These are phyloP conservation scores for Mylabris sibirica DNA, from an alignment of 2,888 invertebrate species.

Conservation along the genomic window DNA sequence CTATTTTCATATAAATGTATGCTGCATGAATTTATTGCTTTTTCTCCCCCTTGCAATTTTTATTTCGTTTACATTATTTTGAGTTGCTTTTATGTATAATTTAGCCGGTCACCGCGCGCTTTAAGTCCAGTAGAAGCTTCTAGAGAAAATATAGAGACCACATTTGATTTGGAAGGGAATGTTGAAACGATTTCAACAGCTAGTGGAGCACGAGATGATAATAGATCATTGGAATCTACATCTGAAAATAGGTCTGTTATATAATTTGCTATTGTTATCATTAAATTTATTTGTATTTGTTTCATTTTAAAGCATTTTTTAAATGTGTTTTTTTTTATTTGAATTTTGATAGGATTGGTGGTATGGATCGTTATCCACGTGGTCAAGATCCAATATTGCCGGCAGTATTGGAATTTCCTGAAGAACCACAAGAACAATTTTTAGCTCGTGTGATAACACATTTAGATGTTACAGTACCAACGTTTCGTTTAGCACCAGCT, in stretches of 20 bases:
- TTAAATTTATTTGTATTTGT: not conserved
- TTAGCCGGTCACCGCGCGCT: slow-evolving; percentile 59
- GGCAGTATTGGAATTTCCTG: slow-evolving; percentile 93
- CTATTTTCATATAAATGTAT: slow-evolving; percentile 7
- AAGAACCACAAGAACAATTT: slow-evolving; percentile 93
- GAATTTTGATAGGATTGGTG: slow-evolving; percentile 50
- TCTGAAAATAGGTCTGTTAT: slow-evolving; percentile 79
- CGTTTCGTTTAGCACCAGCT: slow-evolving; percentile 96
- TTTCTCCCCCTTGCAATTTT: slow-evolving; percentile 26
- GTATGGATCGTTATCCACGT: slow-evolving; percentile 66
- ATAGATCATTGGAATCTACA: slow-evolving; percentile 70
- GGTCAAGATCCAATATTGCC: slow-evolving; percentile 92
- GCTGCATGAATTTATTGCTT: slow-evolving; percentile 18
- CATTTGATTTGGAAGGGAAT: slow-evolving; percentile 90
- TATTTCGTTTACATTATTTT: slow-evolving; percentile 37
- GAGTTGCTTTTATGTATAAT: slow-evolving; percentile 37
- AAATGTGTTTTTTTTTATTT: slow-evolving; percentile 24
- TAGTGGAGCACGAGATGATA: slow-evolving; percentile 76
- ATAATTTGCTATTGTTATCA: slow-evolving; percentile 24
- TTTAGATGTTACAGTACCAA: slow-evolving; percentile 86
- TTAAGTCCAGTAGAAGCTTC: slow-evolving; percentile 62
- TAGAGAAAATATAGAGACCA: slow-evolving; percentile 82
- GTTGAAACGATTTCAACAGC: slow-evolving; percentile 91
- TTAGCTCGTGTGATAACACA: slow-evolving; percentile 87
- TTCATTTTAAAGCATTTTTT: not conserved